phyloP scores from a whole-genome alignment of 2,113 vertebrate species.

The Athene cunicularia region DNA sequence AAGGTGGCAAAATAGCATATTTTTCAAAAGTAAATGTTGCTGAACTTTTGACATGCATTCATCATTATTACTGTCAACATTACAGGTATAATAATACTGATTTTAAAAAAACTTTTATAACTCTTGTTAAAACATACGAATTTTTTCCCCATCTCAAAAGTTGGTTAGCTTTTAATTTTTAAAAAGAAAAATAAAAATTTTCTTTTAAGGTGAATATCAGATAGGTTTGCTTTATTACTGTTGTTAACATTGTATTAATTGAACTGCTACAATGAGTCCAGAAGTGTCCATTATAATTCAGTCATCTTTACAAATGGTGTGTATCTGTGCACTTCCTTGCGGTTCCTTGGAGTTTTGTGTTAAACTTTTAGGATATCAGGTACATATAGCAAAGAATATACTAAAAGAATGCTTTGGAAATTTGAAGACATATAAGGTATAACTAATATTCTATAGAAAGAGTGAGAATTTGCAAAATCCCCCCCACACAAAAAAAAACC shows the following conservation, averaged over 20 bases:
- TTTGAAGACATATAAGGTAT: not conserved
- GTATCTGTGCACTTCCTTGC: not conserved
- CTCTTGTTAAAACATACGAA: not conserved
- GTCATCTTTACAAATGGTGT: not conserved
- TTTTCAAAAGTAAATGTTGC: not conserved
- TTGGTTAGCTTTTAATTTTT: not conserved
- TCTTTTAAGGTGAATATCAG: not conserved
- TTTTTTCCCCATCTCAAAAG: fast-evolving
- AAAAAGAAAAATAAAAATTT: not conserved
- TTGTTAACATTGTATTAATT: not conserved
- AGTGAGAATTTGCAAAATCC: not conserved
- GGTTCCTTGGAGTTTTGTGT: not conserved
- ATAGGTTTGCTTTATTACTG: not conserved
- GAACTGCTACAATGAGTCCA: fast-evolving
- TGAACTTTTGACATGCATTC: not conserved
- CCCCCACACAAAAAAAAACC: fast-evolving
- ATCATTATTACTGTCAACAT: not conserved
- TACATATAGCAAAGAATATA: not conserved
- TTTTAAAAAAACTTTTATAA: not conserved
- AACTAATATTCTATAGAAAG: not conserved
- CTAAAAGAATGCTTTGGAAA: not conserved
- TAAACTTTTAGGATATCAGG: not conserved
- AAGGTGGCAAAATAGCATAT: not conserved
- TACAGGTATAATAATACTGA: not conserved
- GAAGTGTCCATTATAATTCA: not conserved